These are phyloP conservation scores for Poeciliopsis infans DNA, from an alignment of 2,797 vertebrate genomes.

Conservation along the genomic window DNA sequence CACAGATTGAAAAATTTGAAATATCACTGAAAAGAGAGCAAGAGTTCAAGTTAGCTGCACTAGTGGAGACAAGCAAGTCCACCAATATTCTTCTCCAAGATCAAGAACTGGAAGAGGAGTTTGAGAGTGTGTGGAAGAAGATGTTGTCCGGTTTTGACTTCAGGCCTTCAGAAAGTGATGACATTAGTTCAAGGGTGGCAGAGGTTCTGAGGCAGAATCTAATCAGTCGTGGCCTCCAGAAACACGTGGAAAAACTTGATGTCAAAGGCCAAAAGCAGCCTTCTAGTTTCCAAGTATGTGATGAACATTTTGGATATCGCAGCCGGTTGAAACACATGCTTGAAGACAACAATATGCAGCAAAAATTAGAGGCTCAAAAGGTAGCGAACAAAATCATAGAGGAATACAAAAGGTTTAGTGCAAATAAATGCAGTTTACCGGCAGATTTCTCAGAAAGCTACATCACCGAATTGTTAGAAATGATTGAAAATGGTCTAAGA, in stretches of 20 bases:
- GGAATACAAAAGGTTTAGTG: constrained; percentile 66
- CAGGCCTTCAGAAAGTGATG: constrained; percentile 59
- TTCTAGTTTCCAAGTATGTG: constrained; percentile 61
- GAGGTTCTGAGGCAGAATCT: constrained; percentile 73
- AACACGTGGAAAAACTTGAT: constrained; percentile 67
- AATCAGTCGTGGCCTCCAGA: constrained; percentile 59
- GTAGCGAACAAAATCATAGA: constrained; percentile 61
- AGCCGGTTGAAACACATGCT: constrained; percentile 76
- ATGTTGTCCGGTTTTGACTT: constrained; percentile 69
- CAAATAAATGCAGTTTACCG: constrained; percentile 59
- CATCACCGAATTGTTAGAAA: constrained; percentile 72
- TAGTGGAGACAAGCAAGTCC: constrained; percentile 64
- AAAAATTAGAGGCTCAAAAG: constrained; percentile 64
- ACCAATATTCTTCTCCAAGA: constrained; percentile 59
- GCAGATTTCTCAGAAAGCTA: constrained; percentile 77
- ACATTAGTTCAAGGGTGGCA: constrained; percentile 68
- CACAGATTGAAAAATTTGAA: constrained; percentile 69
- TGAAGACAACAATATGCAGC: constrained; percentile 69
- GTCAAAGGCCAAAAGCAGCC: constrained; percentile 22
- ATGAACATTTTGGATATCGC: constrained; percentile 75
- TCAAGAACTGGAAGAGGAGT: constrained; percentile 70
- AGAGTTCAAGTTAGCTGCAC: constrained; percentile 63
- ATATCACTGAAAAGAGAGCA: constrained; percentile 56
- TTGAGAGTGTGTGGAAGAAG: constrained; percentile 74
- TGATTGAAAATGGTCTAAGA: constrained; percentile 70